phyloP scores from a whole-genome alignment of 2,888 invertebrate species.

The Caradrina kadenii region DNA sequence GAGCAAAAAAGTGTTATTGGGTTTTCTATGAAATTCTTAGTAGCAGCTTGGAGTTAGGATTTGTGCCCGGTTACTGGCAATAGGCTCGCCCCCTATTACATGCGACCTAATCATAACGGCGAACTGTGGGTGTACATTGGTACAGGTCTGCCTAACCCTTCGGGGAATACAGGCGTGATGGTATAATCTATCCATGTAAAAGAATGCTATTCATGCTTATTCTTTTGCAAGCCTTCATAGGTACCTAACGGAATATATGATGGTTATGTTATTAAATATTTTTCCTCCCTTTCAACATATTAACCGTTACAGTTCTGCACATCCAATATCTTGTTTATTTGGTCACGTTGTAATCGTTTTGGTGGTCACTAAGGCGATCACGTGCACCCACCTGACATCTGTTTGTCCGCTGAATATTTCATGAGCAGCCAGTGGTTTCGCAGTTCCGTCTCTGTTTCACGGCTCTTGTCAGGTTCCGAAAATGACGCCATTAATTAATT shows the following conservation, averaged over 20 bases:
- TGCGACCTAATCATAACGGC: too few relatives aligned
- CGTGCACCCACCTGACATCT: constrained; percentile 55
- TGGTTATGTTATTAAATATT: constrained; percentile 24
- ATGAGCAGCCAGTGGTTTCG: constrained; percentile 61
- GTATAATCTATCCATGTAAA: too few relatives aligned
- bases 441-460: constrained; percentile 25
- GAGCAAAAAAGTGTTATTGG: too few relatives aligned
- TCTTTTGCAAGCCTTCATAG: background rate
- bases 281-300: constrained; percentile 6
- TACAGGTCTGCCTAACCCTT: too few relatives aligned
- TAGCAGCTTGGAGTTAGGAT: too few relatives aligned
- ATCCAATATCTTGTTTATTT: constrained; percentile 46
- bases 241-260: background rate
- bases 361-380: constrained; percentile 36
- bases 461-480: constrained; percentile 9
- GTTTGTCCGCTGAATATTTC: constrained; percentile 70
- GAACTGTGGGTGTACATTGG: too few relatives aligned
- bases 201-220: background rate
- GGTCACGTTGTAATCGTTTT: constrained; percentile 56
- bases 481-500: constrained; percentile 58
- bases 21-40: too few relatives aligned
- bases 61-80: too few relatives aligned
- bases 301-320: background rate
- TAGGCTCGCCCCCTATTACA: too few relatives aligned
- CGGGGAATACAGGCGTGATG: too few relatives aligned